These are phyloP conservation scores for Syngnathoides biaculeatus DNA, from an alignment of 2,113 vertebrate species.

Conservation along the genomic window DNA sequence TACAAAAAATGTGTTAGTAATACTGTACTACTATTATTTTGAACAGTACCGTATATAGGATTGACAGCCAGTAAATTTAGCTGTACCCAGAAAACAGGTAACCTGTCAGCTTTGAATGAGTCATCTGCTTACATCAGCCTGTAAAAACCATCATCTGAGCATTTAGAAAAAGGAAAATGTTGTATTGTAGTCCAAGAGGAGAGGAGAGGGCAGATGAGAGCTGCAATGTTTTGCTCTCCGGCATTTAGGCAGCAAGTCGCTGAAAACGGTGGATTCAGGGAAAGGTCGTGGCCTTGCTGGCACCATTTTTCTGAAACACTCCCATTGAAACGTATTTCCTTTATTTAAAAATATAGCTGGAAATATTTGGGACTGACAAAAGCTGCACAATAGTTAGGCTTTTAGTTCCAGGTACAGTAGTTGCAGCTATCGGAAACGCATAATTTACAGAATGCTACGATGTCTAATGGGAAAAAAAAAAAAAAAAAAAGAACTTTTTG, in stretches of 20 bases:
- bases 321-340: not conserved
- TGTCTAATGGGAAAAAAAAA: too few species aligned
- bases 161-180: slow-evolving; percentile 56
- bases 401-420: not conserved
- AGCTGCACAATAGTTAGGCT: not conserved
- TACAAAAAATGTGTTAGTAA: too few species aligned
- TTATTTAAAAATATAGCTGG: not conserved
- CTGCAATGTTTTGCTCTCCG: slow-evolving; percentile 22
- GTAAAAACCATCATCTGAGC: slow-evolving; percentile 54
- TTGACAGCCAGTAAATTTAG: slow-evolving; percentile 38
- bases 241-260: slow-evolving; percentile 45
- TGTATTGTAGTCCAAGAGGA: slow-evolving; percentile 16
- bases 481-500: too few species aligned
- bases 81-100: slow-evolving; percentile 64
- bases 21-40: too few species aligned
- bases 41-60: too few species aligned
- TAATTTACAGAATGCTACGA: not conserved
- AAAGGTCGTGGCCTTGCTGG: slow-evolving; percentile 64
- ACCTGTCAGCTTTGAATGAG: slow-evolving; percentile 38
- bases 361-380: not conserved
- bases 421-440: not conserved
- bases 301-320: slow-evolving; percentile 52
- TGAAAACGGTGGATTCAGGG: slow-evolving; percentile 60
- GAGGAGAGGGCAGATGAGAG: not conserved
- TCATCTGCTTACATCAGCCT: slow-evolving; percentile 22